A percentile compares a stretch with the other conserved stretches of the same genome.
phyloP scores from a whole-genome alignment of 1,140 invertebrate genomes.

The Trypoxylus dichotomus region DNA sequence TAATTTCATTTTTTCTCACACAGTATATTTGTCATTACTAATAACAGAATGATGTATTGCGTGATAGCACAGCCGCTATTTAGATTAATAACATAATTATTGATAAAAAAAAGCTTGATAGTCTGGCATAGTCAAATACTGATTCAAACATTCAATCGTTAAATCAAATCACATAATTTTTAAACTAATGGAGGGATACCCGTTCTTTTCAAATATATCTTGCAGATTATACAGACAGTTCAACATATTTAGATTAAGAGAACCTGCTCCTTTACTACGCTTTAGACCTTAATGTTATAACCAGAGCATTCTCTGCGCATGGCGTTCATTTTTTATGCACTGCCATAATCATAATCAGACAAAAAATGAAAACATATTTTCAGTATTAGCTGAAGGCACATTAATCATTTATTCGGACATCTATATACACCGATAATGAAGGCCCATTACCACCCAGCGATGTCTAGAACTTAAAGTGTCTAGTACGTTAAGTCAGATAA shows the following conservation, averaged over 20 bases:
- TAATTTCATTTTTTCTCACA: too few species aligned
- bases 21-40: too few species aligned
- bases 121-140: too few species aligned
- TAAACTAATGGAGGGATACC: too few species aligned
- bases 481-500: slow-evolving; percentile 17
- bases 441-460: slow-evolving; percentile 13
- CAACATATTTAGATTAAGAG: neutral
- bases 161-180: too few species aligned
- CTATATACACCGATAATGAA: slow-evolving; percentile 16
- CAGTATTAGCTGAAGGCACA: slow-evolving; percentile 16
- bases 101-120: too few species aligned
- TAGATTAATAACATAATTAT: too few species aligned
- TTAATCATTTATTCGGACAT: slow-evolving; percentile 23
- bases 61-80: too few species aligned
- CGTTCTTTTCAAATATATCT: neutral
- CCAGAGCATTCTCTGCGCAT: neutral
- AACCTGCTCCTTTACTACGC: neutral
- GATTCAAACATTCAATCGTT: too few species aligned
- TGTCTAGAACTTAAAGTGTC: slow-evolving; percentile 12
- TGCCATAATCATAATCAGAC: neutral
- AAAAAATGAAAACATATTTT: slow-evolving; percentile 24
- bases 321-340: neutral
- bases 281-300: neutral
- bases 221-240: neutral
- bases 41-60: too few species aligned